These are phyloP conservation scores for Scaptodrosophila latifasciaeformis DNA, from an alignment of 2,888 invertebrate species.

Conservation along the genomic window DNA sequence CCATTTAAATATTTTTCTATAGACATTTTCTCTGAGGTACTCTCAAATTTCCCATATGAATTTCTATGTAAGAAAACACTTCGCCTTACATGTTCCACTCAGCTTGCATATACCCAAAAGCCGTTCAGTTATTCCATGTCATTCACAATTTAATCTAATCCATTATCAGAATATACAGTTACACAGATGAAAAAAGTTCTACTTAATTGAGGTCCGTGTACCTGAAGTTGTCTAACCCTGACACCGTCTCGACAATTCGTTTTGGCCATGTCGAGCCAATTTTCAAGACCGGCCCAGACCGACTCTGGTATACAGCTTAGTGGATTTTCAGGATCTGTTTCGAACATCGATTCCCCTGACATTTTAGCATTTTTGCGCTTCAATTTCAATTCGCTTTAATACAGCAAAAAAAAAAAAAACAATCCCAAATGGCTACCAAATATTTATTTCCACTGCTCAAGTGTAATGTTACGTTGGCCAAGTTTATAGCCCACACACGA, in stretches of 20 bases:
- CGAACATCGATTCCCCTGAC: constrained; percentile 53
- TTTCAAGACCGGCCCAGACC: neutral
- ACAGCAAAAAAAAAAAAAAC: constrained; percentile 34
- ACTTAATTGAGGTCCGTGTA: constrained; percentile 61
- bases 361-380: constrained; percentile 45
- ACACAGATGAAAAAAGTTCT: constrained; percentile 44
- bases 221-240: constrained; percentile 8
- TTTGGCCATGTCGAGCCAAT: neutral
- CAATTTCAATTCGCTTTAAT: constrained; percentile 53
- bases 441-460: constrained; percentile 64
- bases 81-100: no score
- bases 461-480: constrained; percentile 47
- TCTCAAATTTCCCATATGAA: no score
- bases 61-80: no score
- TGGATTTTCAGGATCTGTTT: no score
- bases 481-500: constrained; percentile 54
- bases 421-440: constrained; percentile 65
- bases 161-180: constrained; percentile 45
- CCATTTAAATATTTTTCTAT: no score
- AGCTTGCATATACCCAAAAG: no score
- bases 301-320: no score
- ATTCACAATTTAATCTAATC: constrained; percentile 45
- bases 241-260: no score
- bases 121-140: constrained; percentile 30
- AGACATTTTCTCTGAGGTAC: no score